phyloP scores from a whole-genome alignment of 2,113 vertebrate species.

The Oophaga pumilio region DNA sequence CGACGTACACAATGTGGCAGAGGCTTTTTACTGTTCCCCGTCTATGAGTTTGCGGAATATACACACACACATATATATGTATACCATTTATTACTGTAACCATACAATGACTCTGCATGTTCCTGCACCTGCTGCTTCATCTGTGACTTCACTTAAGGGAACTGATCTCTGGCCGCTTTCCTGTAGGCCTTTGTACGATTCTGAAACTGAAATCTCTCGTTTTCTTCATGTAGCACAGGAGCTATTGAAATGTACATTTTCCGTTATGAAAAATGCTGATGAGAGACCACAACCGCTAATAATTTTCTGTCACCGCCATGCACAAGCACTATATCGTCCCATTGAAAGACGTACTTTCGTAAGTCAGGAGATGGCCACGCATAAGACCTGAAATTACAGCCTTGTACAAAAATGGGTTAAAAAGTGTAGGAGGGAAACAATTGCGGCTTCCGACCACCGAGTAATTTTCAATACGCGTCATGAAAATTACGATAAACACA shows the following conservation, averaged over 20 bases:
- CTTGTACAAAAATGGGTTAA: neutral
- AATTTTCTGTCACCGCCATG: neutral
- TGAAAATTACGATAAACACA: neutral
- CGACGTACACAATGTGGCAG: neutral
- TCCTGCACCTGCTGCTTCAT: neutral
- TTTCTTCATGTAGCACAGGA: neutral
- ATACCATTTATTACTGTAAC: slow-evolving; percentile 33
- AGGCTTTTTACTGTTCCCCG: neutral
- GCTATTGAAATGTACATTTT: neutral
- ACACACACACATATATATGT: too few relatives aligned
- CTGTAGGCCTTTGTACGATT: neutral
- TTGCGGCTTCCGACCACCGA: neutral
- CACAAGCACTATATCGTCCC: neutral
- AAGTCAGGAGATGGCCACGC: neutral
- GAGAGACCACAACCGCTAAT: slow-evolving; percentile 9
- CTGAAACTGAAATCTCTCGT: slow-evolving; percentile 29
- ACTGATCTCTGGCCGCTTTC: slow-evolving; percentile 14
- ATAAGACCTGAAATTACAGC: neutral
- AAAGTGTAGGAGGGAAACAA: neutral
- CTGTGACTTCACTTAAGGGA: slow-evolving; percentile 38
- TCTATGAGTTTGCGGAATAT: neutral
- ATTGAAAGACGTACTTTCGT: neutral
- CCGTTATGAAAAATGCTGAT: slow-evolving; percentile 6
- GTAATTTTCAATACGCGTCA: neutral
- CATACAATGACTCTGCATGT: neutral